Base-by-base conservation (phyloP, 2,888 invertebrate genomes). In the Rhingia campestris region DNA sequence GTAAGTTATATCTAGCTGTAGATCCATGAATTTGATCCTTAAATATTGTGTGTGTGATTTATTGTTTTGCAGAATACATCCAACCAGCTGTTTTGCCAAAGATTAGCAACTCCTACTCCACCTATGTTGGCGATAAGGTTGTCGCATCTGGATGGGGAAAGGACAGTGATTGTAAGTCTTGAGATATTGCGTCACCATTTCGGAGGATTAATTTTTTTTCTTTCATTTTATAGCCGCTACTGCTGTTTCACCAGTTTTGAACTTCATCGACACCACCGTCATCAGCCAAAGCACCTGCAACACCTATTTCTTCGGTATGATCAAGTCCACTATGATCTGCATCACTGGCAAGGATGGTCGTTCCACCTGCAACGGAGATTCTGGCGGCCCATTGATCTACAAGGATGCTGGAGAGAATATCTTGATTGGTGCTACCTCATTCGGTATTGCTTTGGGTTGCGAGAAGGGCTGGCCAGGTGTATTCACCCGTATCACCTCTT, bases 311-410 rank as follows among this genome's bases (percentile, higher is more conserved):
- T 4, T 70, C 0, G 87, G 87, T 4, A 80, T 86, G 0, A 72
- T 82, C 9, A 73, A 45, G 14, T 9, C 49, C 3, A 37, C 7
- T 0, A 69, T 91, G 81, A 89, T 92, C 51, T 92, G 92, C 86
- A 90, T 91, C 33, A 89, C 88, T 67, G 91, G 91, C 35, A 87
- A 87, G 58, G 87, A 86, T 3, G 89, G 90, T 12, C 89, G 88
- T 73, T 90, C 89, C 22, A 89, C 87, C 9, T 91, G 91, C 87
- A 89, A 88, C 81, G 90, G 91, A 22, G 91, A 91, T 49, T 90
- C 90, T 39, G 90, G 91, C 53, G 91, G 91, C 45, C 91, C 91
- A 14, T 76, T 91, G 81, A 88, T 89, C 0, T 43, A 87, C n/a
- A 73, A 37, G 5, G 88, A 88, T 37, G 86, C 81, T 14, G 84